phyloP scores from a whole-genome alignment of 2,113 vertebrate species.

The Nymphicus hollandicus region DNA sequence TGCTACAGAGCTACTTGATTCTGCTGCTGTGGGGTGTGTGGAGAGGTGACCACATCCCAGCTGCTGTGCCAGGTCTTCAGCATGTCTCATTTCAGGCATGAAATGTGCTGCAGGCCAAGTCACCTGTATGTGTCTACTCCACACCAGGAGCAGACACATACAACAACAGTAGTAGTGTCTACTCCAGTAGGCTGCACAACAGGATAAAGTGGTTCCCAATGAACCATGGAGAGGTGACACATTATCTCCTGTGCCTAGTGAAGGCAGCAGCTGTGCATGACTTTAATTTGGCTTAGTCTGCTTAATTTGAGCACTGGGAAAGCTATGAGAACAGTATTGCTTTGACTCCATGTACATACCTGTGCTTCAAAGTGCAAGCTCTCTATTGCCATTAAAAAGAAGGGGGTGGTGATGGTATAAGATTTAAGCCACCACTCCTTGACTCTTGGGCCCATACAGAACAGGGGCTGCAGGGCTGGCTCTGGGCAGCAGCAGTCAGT shows the following conservation, averaged over 20 bases:
- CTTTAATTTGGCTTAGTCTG: background rate
- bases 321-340: background rate
- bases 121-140: accelerated
- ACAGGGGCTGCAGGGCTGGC: background rate
- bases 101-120: accelerated
- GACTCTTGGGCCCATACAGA: accelerated
- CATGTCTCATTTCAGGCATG: background rate
- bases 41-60: background rate
- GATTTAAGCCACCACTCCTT: too few relatives aligned
- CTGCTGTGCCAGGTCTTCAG: background rate
- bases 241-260: accelerated
- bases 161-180: background rate
- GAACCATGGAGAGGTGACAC: background rate
- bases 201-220: background rate
- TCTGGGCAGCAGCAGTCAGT: accelerated
- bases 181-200: background rate
- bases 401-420: accelerated
- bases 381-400: background rate
- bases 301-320: background rate
- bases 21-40: background rate
- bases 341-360: background rate
- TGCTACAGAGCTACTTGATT: background rate
- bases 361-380: background rate
- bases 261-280: background rate
- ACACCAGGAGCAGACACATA: background rate